Percentiles rank a stretch among this genome's conserved stretches.
phyloP scores from a whole-genome alignment of 2,113 vertebrate species.

The Myiozetetes cayanensis region DNA sequence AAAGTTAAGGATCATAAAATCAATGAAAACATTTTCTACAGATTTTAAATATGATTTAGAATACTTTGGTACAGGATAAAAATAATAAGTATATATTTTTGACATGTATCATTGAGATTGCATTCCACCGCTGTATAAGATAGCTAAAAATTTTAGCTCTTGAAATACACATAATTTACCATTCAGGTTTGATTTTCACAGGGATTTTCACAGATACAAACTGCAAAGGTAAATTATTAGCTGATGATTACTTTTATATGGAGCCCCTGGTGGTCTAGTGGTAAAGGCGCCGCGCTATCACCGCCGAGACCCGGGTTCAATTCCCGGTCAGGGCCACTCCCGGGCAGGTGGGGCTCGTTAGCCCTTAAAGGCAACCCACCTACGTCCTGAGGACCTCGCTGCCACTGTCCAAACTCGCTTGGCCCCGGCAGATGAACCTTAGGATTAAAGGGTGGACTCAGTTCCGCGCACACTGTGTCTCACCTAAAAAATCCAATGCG shows the following conservation, averaged over 20 bases:
- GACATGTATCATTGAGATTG: neutral
- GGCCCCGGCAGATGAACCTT: no score
- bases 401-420: no score
- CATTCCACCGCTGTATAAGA: neutral
- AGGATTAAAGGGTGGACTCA: no score
- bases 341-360: no score
- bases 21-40: neutral
- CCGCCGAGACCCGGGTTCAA: no score
- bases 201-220: neutral
- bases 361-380: no score
- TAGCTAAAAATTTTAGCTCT: neutral
- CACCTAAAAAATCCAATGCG: no score
- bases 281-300: no score
- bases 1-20: neutral
- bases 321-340: no score
- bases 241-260: neutral
- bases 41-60: neutral
- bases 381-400: no score
- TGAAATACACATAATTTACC: neutral
- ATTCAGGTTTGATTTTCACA: neutral
- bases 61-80: neutral
- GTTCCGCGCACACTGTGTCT: no score
- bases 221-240: neutral
- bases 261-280: no score
- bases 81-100: neutral